Base-by-base conservation (phyloP, 2,113 vertebrate genomes). In the Pygathrix nemaeus region DNA sequence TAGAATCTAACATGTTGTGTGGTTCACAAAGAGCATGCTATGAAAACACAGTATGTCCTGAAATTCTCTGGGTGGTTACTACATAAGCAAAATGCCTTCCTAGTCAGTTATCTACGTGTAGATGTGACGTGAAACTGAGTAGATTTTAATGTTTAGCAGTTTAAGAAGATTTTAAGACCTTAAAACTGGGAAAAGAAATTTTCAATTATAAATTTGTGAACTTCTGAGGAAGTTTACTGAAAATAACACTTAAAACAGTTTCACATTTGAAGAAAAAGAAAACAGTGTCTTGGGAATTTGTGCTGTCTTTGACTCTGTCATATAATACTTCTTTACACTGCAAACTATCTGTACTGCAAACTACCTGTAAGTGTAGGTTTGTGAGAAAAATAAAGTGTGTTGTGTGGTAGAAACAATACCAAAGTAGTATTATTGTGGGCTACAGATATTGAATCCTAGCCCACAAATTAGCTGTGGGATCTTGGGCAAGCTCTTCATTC, bases 161-260 rank as follows among this genome's bases (percentile, higher is more conserved):
- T 93, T 48, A 68, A 88, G 27, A 78, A 80, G 38, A 88, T 66
- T 88, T 92, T 25, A 90, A 93, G 75, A 87, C 23, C 52, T 38
- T 64, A 68, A 72, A 48, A 45, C 30, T 90, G 45, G 32, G 27
- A 79, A 90, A 97, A 97, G 20, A 93, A 82, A 70, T 52, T 75
- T 90, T 95, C 38, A 81, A 70, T 93, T 38, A 94, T 30, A 94
- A 90, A 88, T 48, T 50, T 91, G 50, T 50, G 52, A 93, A 75
- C 64, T 93, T 90, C 23, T 80, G n/a, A 86, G 86, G 32, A 88
- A 80, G 40, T 93, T 96, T 84, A 92, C 79, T 97, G 68, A 94
- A 96, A 93, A 43, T 57, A 96, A 91, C 61, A 84, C 11, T 38
- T 92, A 64, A 81, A 93, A 96, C n/a, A 88, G 59, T 75, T 94